phyloP scores from a whole-genome alignment of 2,113 vertebrate species.

The Meles meles region DNA sequence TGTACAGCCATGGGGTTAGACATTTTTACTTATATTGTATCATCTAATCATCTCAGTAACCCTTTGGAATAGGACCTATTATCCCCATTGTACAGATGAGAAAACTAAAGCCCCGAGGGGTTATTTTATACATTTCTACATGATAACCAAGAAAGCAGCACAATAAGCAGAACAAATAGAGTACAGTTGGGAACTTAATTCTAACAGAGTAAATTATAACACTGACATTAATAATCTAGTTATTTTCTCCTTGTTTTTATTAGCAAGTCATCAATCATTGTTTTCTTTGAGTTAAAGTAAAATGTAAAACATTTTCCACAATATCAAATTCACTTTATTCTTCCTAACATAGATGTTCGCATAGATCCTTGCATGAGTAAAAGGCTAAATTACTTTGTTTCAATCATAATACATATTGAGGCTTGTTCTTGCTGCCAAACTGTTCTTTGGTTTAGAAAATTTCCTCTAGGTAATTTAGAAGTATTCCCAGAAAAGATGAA shows the following conservation, averaged over 20 bases:
- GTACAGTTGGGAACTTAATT: background rate
- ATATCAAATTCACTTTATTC: slow-evolving; percentile 33
- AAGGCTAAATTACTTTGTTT: slow-evolving; percentile 60
- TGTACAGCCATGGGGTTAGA: background rate
- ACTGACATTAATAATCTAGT: background rate
- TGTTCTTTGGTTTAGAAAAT: slow-evolving; percentile 73
- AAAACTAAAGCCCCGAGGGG: slow-evolving; percentile 2
- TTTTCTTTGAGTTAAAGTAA: slow-evolving; percentile 50
- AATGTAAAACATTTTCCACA: background rate
- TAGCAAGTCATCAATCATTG: background rate
- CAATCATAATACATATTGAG: slow-evolving; percentile 59
- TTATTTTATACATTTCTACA: background rate
- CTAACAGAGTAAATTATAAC: background rate
- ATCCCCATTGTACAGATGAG: background rate
- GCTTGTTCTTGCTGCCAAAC: slow-evolving; percentile 60
- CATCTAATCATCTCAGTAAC: background rate
- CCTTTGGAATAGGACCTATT: background rate
- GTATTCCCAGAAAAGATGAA: slow-evolving; percentile 71
- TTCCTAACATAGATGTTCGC: slow-evolving; percentile 20
- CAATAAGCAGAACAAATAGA: background rate
- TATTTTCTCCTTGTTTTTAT: slow-evolving; percentile 10
- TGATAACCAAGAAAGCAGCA: background rate
- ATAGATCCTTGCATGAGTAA: slow-evolving; percentile 37
- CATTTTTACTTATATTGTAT: background rate
- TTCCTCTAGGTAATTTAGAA: slow-evolving; percentile 64